Evolutionary conservation across 2,888 invertebrate genomes (phyloP), one percentile per base, ranked within the genome.

Genomic region (Agonopterix heracliana): DNA sequence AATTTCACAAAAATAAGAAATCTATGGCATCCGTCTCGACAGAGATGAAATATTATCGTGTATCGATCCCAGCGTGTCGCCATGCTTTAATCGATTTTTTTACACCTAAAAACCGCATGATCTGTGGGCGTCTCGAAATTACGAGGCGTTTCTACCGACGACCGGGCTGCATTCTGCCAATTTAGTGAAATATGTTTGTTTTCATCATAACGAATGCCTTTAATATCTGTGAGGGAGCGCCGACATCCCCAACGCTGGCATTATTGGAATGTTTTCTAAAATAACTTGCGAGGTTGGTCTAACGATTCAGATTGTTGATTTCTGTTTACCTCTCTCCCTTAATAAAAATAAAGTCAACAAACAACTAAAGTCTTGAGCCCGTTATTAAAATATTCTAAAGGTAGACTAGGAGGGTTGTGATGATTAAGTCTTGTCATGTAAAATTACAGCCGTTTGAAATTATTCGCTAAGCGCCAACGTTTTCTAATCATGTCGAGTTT

Each of bases 1-100:
- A 83, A 84, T 84, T 85, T 84, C 66, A 81, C 81, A 71, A 85
- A 38, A 86, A 78, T 76, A 74, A 71, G 68, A 75, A 79, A 80
- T 78, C 78, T 72, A 76, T 69, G 74, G 75, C 72, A 41, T 69
- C 79, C 71, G 78, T 81, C 85, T 74, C 67, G 63, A 62, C 61
- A 60, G 54, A 74, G 66, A 85, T 88, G 87, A 88, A 84, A 82
- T 88, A 88, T 86, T 79, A 81, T 82, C 81, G 78, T 80, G 74
- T 82, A 79, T 82, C 79, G 83, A 84, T 85, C 88, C 63, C 88
- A 87, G 88, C 87, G 76, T 88, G 88, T 86, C 83, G 88, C 78
- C 88, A 71, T 77, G 70, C 73, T 78, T 78, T 84, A 87, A 88
- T 87, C 84, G 86, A 86, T 82, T 88, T 88, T 86, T 88, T 88